phyloP scores from a whole-genome alignment of 1,140 invertebrate species.

The Tachypleus tridentatus region DNA sequence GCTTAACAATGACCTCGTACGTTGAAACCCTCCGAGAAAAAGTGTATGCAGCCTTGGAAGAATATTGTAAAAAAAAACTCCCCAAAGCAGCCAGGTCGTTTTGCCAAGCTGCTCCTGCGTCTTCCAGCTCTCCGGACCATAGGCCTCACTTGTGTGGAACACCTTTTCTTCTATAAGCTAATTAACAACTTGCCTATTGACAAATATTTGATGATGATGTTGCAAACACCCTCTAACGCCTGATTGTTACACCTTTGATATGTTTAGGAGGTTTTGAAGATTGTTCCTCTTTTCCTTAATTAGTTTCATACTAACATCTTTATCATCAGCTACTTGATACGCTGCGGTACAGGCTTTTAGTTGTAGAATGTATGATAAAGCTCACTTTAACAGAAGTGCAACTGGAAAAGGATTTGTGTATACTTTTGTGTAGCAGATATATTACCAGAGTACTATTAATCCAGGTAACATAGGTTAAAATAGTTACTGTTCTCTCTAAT shows the following conservation, averaged over 20 bases:
- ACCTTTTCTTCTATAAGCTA: conserved; percentile 88
- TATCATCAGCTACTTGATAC: no score
- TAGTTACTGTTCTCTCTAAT: no score
- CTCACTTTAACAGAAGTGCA: no score
- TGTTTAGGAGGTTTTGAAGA: no score
- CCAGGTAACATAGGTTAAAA: no score
- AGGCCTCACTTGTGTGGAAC: conserved; percentile 87
- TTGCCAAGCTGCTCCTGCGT: conserved; percentile 83
- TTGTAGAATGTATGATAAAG: no score
- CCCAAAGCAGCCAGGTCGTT: conserved; percentile 80
- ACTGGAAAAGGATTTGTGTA: no score
- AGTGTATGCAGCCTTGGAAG: conserved; percentile 85
- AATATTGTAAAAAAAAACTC: conserved; percentile 78
- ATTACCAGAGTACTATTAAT: no score
- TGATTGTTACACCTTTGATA: background rate
- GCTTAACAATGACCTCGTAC: conserved; percentile 62
- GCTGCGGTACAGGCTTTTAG: no score
- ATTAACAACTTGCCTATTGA: conserved; percentile 44
- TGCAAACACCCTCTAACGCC: conserved; percentile 39
- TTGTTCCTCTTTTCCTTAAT: no score
- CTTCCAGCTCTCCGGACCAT: conserved; percentile 89
- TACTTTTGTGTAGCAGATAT: no score
- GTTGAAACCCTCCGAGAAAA: conserved; percentile 84
- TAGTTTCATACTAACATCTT: no score
- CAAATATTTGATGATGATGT: conserved; percentile 44